phyloP scores from a whole-genome alignment of 2,888 invertebrate species.

The Mesopsocus fuscifrons region DNA sequence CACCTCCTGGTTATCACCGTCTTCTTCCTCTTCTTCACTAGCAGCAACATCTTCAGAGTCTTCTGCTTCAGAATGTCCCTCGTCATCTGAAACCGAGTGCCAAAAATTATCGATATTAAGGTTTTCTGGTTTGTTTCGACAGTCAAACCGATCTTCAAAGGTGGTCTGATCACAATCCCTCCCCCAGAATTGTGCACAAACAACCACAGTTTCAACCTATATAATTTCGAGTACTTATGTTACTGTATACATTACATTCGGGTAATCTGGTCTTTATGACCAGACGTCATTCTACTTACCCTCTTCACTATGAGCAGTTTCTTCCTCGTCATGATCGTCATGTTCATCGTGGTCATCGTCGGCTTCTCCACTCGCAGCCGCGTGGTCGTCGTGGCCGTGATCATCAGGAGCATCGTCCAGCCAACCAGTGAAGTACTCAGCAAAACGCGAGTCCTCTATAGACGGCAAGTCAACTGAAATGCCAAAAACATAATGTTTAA shows the following conservation, averaged over 20 bases:
- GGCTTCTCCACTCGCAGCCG: constrained; percentile 10
- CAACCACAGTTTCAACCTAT: too few species aligned
- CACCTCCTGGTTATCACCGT: background rate
- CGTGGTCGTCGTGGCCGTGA: constrained; percentile 15
- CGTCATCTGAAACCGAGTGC: constrained; percentile 11
- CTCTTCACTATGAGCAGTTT: constrained; percentile 3
- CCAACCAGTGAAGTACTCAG: constrained; percentile 62
- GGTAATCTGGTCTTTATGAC: too few species aligned
- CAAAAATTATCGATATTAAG: too few species aligned
- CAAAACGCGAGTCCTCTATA: constrained; percentile 44
- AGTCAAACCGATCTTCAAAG: too few species aligned
- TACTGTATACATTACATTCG: too few species aligned
- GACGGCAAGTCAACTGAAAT: constrained; percentile 18
- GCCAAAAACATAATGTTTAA: constrained; percentile 6
- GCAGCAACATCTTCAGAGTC: constrained; percentile 11
- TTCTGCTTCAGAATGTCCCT: constrained; percentile 11
- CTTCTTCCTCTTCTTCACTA: constrained; percentile 3
- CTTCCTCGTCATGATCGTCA: constrained; percentile 22
- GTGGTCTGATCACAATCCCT: too few species aligned
- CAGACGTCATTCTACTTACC: too few species aligned
- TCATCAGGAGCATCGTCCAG: constrained; percentile 35
- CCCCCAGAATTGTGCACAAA: too few species aligned
- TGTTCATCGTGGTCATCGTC: constrained; percentile 21
- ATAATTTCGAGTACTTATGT: too few species aligned
- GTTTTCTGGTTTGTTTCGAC: too few species aligned